A percentile compares a stretch with the other conserved stretches of the same genome.
These are phyloP conservation scores for Drosophila ercepeae DNA, from an alignment of 1,140 invertebrate genomes.

Conservation along the genomic window DNA sequence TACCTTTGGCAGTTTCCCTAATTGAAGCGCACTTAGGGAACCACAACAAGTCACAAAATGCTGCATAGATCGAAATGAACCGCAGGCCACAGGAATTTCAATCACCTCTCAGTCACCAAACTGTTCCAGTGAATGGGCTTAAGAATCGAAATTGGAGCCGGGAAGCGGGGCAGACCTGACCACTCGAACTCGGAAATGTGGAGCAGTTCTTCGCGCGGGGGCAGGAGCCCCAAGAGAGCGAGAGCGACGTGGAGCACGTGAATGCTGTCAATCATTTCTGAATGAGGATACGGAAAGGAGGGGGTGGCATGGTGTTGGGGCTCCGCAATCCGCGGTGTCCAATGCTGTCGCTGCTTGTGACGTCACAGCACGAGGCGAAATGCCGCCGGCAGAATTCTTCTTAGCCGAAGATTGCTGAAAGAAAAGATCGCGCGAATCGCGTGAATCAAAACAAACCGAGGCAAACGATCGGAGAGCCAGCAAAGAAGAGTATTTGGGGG, in stretches of 20 bases:
- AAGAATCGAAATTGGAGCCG: neutral
- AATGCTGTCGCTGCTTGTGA: slow-evolving; percentile 29
- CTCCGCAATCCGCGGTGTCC: slow-evolving; percentile 25
- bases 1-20: slow-evolving; percentile 14
- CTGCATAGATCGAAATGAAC: slow-evolving; percentile 36
- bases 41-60: slow-evolving; percentile 29
- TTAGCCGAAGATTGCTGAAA: slow-evolving; percentile 31
- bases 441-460: slow-evolving; percentile 76
- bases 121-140: slow-evolving; percentile 30
- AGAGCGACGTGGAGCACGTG: slow-evolving; percentile 72
- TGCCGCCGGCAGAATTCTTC: slow-evolving; percentile 65
- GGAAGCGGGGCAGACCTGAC: slow-evolving; percentile 1
- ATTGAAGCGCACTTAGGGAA: slow-evolving; percentile 46
- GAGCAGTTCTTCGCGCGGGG: neutral
- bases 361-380: slow-evolving; percentile 60
- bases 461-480: slow-evolving; percentile 22
- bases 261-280: slow-evolving; percentile 73
- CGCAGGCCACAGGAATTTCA: slow-evolving; percentile 43
- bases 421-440: slow-evolving; percentile 52
- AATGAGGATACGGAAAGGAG: slow-evolving; percentile 24
- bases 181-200: slow-evolving; percentile 16
- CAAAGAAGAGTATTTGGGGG: neutral
- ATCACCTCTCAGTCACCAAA: slow-evolving; percentile 34
- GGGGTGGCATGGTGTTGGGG: slow-evolving; percentile 14
- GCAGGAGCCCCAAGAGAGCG: neutral